These are phyloP conservation scores for Colossoma macropomum DNA, from an alignment of 2,113 vertebrate species.

Conservation along the genomic window DNA sequence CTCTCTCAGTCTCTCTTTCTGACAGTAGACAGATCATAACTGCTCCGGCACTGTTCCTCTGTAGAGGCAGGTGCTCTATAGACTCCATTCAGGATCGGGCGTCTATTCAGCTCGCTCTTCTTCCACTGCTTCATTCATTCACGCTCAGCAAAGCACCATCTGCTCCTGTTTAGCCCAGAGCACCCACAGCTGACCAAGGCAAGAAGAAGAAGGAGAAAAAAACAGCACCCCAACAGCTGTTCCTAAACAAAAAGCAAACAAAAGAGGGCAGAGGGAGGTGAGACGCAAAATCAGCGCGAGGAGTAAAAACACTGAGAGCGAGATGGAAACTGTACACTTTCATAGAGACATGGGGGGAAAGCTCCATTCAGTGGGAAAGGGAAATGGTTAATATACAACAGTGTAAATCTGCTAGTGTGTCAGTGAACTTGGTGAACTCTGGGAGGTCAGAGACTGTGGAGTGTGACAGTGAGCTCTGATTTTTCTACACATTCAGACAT, in stretches of 20 bases:
- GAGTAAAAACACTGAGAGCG: conserved; percentile 85
- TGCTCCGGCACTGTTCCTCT: conserved; percentile 85
- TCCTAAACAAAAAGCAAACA: conserved; percentile 99
- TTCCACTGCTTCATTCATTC: conserved; percentile 99
- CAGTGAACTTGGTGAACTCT: conserved; percentile 5
- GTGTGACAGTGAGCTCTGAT: conserved; percentile 1
- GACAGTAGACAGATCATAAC: conserved; percentile 84
- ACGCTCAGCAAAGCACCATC: conserved; percentile 99
- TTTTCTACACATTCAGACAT: no score
- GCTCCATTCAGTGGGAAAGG: conserved; percentile 69
- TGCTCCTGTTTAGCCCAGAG: conserved; percentile 99
- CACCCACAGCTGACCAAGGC: conserved; percentile 98
- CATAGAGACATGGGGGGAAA: conserved; percentile 15
- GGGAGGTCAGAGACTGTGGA: neutral
- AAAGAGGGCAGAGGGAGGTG: conserved; percentile 91
- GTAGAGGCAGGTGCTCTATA: conserved; percentile 98
- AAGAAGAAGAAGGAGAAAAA: conserved; percentile 70
- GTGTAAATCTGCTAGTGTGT: conserved; percentile 72
- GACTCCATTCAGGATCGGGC: conserved; percentile 98
- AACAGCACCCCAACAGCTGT: conserved; percentile 96
- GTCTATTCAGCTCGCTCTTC: conserved; percentile 97
- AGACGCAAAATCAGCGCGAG: conserved; percentile 87
- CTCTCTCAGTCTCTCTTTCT: conserved; percentile 13
- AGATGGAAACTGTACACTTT: conserved; percentile 82
- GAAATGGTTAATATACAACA: conserved; percentile 83